phyloP scores from a whole-genome alignment of 2,888 invertebrate species.

The Gibbula magus region DNA sequence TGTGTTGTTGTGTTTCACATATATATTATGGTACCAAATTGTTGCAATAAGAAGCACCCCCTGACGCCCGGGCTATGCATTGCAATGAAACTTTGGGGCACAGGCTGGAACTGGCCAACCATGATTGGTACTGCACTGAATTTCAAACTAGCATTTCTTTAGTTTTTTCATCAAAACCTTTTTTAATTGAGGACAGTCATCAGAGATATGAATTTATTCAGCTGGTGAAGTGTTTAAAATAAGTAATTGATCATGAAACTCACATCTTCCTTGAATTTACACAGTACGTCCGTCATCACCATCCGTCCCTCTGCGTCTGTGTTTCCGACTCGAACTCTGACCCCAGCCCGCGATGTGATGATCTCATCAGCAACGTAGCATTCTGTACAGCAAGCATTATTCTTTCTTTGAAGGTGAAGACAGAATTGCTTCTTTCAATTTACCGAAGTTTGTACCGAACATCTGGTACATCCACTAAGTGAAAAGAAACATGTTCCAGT shows the following conservation, averaged over 20 bases:
- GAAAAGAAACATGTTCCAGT: too few species aligned
- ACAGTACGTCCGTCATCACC: slow-evolving; percentile 93
- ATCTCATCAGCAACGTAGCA: slow-evolving; percentile 94
- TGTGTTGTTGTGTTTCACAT: too few species aligned
- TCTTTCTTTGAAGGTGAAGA: not conserved
- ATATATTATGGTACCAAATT: too few species aligned
- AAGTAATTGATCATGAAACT: slow-evolving; percentile 10
- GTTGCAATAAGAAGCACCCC: too few species aligned
- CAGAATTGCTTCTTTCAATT: too few species aligned
- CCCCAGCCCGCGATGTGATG: slow-evolving; percentile 87
- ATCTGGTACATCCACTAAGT: too few species aligned
- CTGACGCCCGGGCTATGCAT: too few species aligned
- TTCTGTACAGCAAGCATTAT: slow-evolving; percentile 76
- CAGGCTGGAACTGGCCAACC: not conserved
- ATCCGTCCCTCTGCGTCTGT: slow-evolving; percentile 97
- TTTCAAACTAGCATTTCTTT: not conserved
- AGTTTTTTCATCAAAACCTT: not conserved
- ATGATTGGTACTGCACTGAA: too few species aligned
- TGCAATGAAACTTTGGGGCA: too few species aligned
- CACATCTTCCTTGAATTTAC: slow-evolving; percentile 80
- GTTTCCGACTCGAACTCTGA: slow-evolving; percentile 90
- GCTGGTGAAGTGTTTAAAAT: too few species aligned
- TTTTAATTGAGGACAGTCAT: not conserved
- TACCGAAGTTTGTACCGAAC: too few species aligned
- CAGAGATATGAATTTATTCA: not conserved